A percentile compares a stretch with the other conserved stretches of the same genome.
phyloP scores from a whole-genome alignment of 2,888 invertebrate species.

The Eristalinus sepulchralis region DNA sequence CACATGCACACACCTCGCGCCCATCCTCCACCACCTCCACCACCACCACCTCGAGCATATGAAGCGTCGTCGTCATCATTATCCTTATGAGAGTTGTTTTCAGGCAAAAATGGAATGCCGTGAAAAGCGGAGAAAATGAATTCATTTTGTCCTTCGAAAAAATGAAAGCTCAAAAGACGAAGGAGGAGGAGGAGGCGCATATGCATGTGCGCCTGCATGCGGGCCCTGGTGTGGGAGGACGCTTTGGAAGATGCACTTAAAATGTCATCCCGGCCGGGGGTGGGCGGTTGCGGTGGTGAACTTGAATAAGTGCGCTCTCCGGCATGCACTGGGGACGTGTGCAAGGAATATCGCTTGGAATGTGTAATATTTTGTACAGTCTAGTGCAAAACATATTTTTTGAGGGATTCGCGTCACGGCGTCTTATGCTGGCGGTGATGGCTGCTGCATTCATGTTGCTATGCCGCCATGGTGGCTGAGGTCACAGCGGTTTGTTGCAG shows the following conservation, averaged over 20 bases:
- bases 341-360: constrained; percentile 7
- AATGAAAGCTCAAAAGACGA: neutral
- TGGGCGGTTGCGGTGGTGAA: constrained; percentile 49
- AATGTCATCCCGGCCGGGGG: constrained; percentile 47
- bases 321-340: constrained; percentile 37
- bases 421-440: neutral
- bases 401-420: neutral
- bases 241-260: constrained; percentile 62
- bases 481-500: neutral
- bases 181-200: neutral
- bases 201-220: neutral
- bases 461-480: neutral
- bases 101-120: neutral
- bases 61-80: constrained; percentile 50
- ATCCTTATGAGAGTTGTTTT: constrained; percentile 47
- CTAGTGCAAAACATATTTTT: constrained; percentile 63
- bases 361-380: constrained; percentile 55
- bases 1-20: neutral
- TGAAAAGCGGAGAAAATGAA: constrained; percentile 31
- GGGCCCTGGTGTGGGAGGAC: constrained; percentile 50
- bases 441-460: neutral
- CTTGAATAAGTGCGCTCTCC: constrained; percentile 47
- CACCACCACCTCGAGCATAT: neutral
- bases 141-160: constrained; percentile 54
- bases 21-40: neutral